These are phyloP conservation scores for Protodeltote pygarga DNA, from an alignment of 2,888 invertebrate genomes.

Conservation along the genomic window DNA sequence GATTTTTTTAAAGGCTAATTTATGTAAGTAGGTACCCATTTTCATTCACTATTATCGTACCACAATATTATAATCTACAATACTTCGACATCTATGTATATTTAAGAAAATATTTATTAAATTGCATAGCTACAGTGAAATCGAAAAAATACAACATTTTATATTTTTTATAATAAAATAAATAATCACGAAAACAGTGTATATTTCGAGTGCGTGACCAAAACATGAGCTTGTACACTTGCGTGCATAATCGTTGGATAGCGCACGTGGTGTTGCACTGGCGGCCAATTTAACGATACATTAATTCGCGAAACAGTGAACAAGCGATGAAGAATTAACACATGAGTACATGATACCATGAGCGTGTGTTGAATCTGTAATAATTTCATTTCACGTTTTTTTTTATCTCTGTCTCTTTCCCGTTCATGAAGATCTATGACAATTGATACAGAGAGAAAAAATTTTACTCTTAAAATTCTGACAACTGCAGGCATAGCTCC, in stretches of 20 bases:
- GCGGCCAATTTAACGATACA: constrained; percentile 56
- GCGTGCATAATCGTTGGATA: constrained; percentile 48
- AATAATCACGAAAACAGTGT: constrained; percentile 22
- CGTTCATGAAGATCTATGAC: too few relatives aligned
- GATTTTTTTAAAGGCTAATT: too few relatives aligned
- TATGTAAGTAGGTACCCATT: too few relatives aligned
- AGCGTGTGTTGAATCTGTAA: constrained; percentile 11
- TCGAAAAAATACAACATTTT: not conserved
- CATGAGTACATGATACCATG: constrained; percentile 31
- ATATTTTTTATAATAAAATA: constrained; percentile 1
- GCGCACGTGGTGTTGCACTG: constrained; percentile 51
- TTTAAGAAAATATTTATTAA: too few relatives aligned
- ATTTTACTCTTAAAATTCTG: too few relatives aligned
- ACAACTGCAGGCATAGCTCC: too few relatives aligned
- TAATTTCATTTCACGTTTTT: constrained; percentile 4
- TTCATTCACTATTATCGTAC: too few relatives aligned
- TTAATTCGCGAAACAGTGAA: constrained; percentile 48
- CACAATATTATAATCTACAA: too few relatives aligned
- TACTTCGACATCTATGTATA: too few relatives aligned
- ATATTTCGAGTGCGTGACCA: constrained; percentile 36
- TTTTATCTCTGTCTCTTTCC: too few relatives aligned
- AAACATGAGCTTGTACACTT: constrained; percentile 41
- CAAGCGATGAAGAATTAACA: constrained; percentile 39
- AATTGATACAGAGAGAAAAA: too few relatives aligned
- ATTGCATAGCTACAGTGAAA: not conserved